Conservation (phyloP, 1,140 invertebrate species). For the Brachionus koreanus region DNA sequence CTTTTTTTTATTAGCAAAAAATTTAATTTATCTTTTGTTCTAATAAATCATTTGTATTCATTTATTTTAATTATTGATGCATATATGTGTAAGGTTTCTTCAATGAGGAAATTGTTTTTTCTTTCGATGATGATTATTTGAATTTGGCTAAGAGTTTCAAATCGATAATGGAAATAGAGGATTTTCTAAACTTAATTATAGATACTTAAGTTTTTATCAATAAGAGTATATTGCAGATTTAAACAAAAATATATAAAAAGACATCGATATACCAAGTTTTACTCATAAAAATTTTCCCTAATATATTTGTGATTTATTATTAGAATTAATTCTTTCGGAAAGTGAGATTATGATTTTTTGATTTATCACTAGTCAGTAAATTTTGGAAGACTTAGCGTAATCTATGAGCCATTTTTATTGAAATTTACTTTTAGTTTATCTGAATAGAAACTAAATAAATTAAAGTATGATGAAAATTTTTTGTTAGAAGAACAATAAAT, state of each 20-base stretch:
- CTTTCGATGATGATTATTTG: not conserved
- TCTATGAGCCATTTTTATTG: not conserved
- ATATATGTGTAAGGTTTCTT: not conserved
- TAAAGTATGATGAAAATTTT: too few species aligned
- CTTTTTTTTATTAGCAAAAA: too few species aligned
- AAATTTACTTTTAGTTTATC: too few species aligned
- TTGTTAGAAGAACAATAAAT: too few species aligned
- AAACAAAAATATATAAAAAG: not conserved
- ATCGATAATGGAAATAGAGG: not conserved
- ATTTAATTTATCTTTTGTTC: not conserved
- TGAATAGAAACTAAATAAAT: too few species aligned
- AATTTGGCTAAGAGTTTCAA: not conserved
- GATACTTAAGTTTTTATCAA: not conserved
- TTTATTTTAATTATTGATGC: not conserved
- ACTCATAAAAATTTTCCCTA: too few species aligned
- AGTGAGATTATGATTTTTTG: not conserved
- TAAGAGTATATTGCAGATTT: not conserved
- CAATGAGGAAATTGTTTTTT: not conserved
- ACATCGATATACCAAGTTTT: not conserved
- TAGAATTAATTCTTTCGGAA: not conserved
- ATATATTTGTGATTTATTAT: not conserved
- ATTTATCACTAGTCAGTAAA: not conserved
- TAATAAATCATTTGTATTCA: not conserved
- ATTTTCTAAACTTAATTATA: not conserved
- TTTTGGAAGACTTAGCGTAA: not conserved